Base-by-base conservation (phyloP, 2,113 vertebrate genomes). In the Rhodinocichla rosea region DNA sequence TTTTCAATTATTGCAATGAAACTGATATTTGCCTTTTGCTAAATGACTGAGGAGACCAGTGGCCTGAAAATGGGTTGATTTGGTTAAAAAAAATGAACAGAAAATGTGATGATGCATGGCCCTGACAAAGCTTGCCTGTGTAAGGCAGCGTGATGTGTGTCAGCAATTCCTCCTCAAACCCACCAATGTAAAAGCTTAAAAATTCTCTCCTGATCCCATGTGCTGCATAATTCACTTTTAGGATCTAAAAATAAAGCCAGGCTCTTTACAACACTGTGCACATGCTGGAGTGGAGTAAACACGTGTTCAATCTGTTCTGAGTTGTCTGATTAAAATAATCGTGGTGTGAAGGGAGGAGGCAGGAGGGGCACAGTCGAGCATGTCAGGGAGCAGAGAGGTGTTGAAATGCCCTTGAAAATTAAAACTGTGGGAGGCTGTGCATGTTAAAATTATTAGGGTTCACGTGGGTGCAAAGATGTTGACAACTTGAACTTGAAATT, bases 271-370 rank as follows among this genome's bases (percentile, higher is more conserved):
- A 37, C 69, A 15, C 71, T 40, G 45, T 39, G 73, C 80, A 74
- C 56, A 65, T 10, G 4, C 71, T 47, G 68, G 47, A 88, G 55
- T 24, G 90, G 83, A 90, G 70, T 57, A 80, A 92, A 63, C 75
- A 39, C 14, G 26, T 56, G 76, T 78, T 86, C 81, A 65, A 94
- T 74, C 80, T 89, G 83, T 50, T 80, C 71, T 0, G 59, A 57
- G 71, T 35, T 73, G 63, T 55, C 89, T 67, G 77, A 52, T 89
- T 56, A 87, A 94, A 96, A 94, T 92, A 89, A 67, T 35, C 27
- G 1, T 27, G 6, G 89, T 82, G 95, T 78, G 88, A 93, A 95
- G 74, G 90, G 16, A 81, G 65, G 42, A 78, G 83, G 84, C 81
- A 84, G 82, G 59, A 78, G 56, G 77, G 82, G 60, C 33, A 49